These are phyloP conservation scores for Procambarus virginalis DNA, from an alignment of 1,140 invertebrate genomes.

Conservation along the genomic window DNA sequence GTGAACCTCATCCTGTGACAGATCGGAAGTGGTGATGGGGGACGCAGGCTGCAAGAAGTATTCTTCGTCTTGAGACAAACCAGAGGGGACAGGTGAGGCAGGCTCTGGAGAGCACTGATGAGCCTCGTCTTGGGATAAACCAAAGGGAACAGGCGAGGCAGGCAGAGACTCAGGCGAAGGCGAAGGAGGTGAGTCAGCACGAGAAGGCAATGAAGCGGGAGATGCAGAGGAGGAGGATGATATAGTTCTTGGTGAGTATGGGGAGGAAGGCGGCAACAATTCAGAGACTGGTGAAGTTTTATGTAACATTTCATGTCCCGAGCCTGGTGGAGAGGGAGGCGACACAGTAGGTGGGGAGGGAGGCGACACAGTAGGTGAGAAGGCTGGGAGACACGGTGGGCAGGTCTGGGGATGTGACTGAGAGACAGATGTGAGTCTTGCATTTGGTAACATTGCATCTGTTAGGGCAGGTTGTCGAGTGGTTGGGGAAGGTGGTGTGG, in stretches of 20 bases:
- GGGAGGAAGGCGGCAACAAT: conserved; percentile 26
- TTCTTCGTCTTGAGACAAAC: too few relatives aligned
- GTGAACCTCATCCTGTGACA: too few relatives aligned
- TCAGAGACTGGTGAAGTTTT: background rate
- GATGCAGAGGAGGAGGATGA: conserved; percentile 34
- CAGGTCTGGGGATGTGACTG: background rate
- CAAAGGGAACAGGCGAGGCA: background rate
- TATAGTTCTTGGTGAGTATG: conserved; percentile 38
- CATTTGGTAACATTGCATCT: background rate
- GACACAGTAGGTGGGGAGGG: conserved; percentile 24
- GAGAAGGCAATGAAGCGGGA: conserved; percentile 32
- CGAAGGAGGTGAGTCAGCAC: conserved; percentile 20
- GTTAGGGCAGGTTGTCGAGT: background rate
- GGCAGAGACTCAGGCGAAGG: conserved; percentile 21
- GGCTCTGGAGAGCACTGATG: background rate
- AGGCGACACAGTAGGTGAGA: conserved; percentile 32
- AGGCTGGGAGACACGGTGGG: conserved; percentile 1
- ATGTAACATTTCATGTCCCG: background rate
- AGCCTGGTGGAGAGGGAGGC: background rate
- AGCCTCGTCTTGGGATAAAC: background rate
- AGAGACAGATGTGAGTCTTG: background rate
- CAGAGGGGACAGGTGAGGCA: background rate
- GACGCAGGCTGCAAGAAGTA: background rate
- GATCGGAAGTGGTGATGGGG: background rate
- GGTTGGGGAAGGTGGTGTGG: too few relatives aligned